Base-by-base conservation (phyloP, 1,140 invertebrate species). In the Carposina sasakii region DNA sequence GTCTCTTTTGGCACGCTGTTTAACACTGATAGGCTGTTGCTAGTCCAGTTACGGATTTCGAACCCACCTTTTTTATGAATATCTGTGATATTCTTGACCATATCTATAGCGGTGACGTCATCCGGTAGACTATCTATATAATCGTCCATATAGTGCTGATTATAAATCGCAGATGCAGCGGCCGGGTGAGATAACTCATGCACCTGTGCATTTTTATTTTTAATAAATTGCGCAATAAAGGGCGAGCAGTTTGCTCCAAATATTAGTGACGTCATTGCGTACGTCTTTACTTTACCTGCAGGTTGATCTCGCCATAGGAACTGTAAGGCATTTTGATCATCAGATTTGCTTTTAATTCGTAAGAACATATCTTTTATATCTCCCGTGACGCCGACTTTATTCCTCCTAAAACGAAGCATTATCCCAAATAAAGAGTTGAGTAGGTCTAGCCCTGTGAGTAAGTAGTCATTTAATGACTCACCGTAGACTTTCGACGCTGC, bases 301-400 rank as follows among this genome's bases (percentile, higher is more conserved):
- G 23, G 10, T 13, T 45, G 20, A 9, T 54, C 47, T 30, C 54
- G 13, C 63, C 57, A 64, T 24, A 68, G 42, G 42, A 68, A 68
- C 10, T 60, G 20, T 30, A 68, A 53, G 12, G 41, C 43, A 24
- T 56, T 22, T 30, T 46, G 52, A 45, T 68, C 62, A 16, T 57
- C 54, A n/a, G 42, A 0, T 39, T 12, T 22, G 37, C 20, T 36
- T 8, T 34, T 31, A 12, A 52, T 17, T 5, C 54, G 58, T 3
- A 69, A 41, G 26, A 70, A 76, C 65, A 72, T 74, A 16, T 69
- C 71, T 13, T 37, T 37, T 1, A 75, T 69, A 49, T 73, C 60
- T 36, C 48, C 49, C 12, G 41, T 51, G 15, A 66, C 47, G 10
- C 55, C 70, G 12, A 67, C 47, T 16, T 2, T 12, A 39, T 57